Evolutionary conservation across 2,888 invertebrate genomes (phyloP).

Genomic region (Pollenia labialis): DNA sequence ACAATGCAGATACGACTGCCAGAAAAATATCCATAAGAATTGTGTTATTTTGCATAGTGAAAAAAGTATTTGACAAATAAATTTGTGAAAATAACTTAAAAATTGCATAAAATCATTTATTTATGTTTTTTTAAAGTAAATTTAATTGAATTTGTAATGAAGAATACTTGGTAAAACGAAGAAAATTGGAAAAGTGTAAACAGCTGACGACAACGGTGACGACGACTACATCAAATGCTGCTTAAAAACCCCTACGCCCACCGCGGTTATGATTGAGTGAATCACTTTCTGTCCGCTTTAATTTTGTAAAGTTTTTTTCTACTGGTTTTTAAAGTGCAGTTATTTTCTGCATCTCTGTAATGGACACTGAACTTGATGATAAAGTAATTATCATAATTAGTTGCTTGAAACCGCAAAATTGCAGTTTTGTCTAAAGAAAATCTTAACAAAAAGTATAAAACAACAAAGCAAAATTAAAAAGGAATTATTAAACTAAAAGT

Average conservation of each 20-base stretch:
- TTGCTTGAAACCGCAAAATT: conserved; percentile 37
- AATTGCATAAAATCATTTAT: conserved; percentile 44
- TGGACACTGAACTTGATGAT: conserved; percentile 72
- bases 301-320: conserved; percentile 57
- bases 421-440: conserved; percentile 1
- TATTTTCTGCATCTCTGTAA: conserved; percentile 69
- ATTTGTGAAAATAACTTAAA: conserved; percentile 23
- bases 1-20: conserved; percentile 63
- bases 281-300: conserved; percentile 69
- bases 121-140: conserved; percentile 18
- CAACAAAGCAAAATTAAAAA: conserved; percentile 28
- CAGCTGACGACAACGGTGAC: conserved; percentile 66
- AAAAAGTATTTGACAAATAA: conserved; percentile 45
- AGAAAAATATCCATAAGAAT: conserved; percentile 58
- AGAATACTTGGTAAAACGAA: conserved; percentile 10
- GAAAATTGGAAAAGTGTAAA: conserved; percentile 65
- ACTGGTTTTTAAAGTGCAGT: conserved; percentile 66
- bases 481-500: conserved; percentile 52
- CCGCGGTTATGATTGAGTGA: conserved; percentile 72
- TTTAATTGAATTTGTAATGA: conserved; percentile 30
- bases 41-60: conserved; percentile 60
- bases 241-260: conserved; percentile 71
- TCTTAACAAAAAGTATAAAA: background rate
- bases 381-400: conserved; percentile 58
- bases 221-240: conserved; percentile 54